Conservation (phyloP, 2,113 vertebrate species). For the Sylvietta virens region DNA sequence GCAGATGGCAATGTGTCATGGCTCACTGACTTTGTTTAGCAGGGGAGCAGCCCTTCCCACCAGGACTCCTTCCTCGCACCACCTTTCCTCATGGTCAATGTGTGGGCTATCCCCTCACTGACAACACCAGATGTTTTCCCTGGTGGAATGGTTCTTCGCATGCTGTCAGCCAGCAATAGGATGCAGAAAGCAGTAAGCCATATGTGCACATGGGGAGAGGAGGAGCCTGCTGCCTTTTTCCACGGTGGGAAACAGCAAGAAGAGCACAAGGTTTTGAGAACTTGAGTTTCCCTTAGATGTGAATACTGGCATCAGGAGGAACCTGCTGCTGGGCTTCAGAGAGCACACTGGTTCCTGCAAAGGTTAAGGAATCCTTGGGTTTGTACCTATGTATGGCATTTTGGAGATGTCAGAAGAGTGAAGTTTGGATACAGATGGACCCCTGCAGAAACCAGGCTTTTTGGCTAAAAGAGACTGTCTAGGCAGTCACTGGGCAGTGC, state of each 20-base stretch:
- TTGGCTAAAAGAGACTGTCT: background rate
- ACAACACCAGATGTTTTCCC: background rate
- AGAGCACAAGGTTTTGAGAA: background rate
- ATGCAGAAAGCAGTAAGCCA: slow-evolving; percentile 32
- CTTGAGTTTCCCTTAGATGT: background rate
- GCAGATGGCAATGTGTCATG: background rate
- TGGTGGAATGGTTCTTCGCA: background rate
- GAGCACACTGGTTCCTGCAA: background rate
- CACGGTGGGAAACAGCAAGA: background rate
- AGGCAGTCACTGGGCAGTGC: background rate
- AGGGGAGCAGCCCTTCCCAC: background rate
- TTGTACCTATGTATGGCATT: accelerated
- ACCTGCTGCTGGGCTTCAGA: background rate
- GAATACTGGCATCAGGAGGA: background rate
- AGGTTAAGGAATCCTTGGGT: background rate
- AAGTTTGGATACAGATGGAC: background rate
- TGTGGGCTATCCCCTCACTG: background rate
- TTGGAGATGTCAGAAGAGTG: background rate
- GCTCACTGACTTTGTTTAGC: background rate
- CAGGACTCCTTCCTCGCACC: background rate
- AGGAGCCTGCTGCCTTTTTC: background rate
- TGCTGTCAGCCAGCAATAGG: background rate
- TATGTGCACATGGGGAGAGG: background rate
- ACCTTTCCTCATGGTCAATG: background rate
- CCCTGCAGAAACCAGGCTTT: background rate